These are phyloP conservation scores for Plodia interpunctella DNA, from an alignment of 1,140 invertebrate species.

Conservation along the genomic window DNA sequence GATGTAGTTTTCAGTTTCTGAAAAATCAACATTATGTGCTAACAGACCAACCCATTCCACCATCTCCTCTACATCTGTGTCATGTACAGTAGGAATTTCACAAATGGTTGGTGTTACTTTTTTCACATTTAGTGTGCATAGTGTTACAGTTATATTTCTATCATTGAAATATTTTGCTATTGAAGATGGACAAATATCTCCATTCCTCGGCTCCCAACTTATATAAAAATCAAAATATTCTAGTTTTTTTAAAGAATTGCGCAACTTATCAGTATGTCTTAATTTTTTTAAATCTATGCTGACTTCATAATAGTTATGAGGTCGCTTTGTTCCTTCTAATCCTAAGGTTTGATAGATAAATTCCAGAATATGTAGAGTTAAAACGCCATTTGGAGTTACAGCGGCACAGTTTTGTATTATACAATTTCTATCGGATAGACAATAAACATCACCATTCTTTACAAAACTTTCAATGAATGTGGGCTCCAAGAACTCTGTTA, in stretches of 20 bases:
- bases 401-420: slow-evolving; percentile 52
- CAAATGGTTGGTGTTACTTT: slow-evolving; percentile 38
- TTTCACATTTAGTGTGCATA: slow-evolving; percentile 28
- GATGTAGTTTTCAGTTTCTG: slow-evolving; percentile 41
- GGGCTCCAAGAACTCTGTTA: slow-evolving; percentile 46
- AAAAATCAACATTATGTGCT: slow-evolving; percentile 40
- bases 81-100: slow-evolving; percentile 47
- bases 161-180: slow-evolving; percentile 62
- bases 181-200: slow-evolving; percentile 58
- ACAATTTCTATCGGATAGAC: slow-evolving; percentile 53
- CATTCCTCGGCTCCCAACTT: slow-evolving; percentile 49
- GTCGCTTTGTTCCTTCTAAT: slow-evolving; percentile 49
- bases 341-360: slow-evolving; percentile 55
- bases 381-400: slow-evolving; percentile 53
- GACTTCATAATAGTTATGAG: slow-evolving; percentile 50
- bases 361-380: slow-evolving; percentile 50
- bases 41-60: slow-evolving; percentile 65
- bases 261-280: slow-evolving; percentile 35
- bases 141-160: slow-evolving; percentile 34
- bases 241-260: slow-evolving; percentile 37
- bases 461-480: slow-evolving; percentile 58
- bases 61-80: slow-evolving; percentile 47
- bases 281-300: slow-evolving; percentile 44
- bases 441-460: slow-evolving; percentile 48
- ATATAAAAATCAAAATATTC: slow-evolving; percentile 52